These are phyloP conservation scores for Metacarcinus magister DNA, from an alignment of 2,888 invertebrate species.

Conservation along the genomic window DNA sequence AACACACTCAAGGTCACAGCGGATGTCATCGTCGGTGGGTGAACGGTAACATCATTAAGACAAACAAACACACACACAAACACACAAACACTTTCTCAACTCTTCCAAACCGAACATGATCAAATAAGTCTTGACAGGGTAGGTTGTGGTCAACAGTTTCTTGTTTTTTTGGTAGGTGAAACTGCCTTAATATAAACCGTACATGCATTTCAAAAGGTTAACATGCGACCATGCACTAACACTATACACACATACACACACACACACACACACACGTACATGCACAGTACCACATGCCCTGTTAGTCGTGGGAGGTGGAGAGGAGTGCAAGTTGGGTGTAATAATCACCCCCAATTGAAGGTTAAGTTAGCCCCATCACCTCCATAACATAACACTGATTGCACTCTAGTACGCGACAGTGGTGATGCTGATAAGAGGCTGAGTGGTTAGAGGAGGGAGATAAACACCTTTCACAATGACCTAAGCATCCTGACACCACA, in stretches of 20 bases:
- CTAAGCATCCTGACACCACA: not conserved
- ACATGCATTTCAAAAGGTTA: constrained; percentile 1
- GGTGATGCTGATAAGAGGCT: not conserved
- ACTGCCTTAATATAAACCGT: not conserved
- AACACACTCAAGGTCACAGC: no score
- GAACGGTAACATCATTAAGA: no score
- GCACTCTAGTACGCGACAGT: no score
- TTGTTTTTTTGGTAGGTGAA: not conserved
- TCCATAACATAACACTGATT: no score
- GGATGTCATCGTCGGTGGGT: no score
- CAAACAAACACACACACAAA: no score
- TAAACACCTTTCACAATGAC: not conserved
- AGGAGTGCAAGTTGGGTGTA: not conserved
- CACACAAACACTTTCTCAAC: not conserved
- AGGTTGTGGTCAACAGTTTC: not conserved
- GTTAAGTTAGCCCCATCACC: no score
- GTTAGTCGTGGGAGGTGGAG: not conserved
- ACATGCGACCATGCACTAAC: not conserved
- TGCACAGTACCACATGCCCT: not conserved
- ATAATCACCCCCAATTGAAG: not conserved
- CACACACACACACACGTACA: not conserved
- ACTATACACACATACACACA: not conserved
- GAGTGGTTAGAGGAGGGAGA: not conserved
- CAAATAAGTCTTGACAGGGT: not conserved
- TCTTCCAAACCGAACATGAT: not conserved